A percentile compares a stretch with the other conserved stretches of the same genome.
phyloP scores from a whole-genome alignment of 2,888 invertebrate species.

The Macrophya annulata region DNA sequence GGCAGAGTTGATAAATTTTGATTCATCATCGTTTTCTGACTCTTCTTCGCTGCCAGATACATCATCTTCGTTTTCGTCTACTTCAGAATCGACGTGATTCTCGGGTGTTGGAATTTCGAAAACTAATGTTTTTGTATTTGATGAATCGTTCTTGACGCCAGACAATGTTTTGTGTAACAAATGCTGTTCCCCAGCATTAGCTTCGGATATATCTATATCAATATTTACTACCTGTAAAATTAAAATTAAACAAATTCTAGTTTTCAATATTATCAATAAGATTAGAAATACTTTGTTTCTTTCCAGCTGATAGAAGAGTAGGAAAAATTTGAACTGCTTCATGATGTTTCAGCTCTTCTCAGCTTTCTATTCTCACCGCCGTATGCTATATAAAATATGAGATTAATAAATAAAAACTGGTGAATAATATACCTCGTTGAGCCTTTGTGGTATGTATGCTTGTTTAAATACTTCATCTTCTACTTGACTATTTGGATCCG shows the following conservation, averaged over 20 bases:
- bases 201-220: conserved; percentile 92
- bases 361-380: too few relatives aligned
- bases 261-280: background rate
- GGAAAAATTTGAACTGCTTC: background rate
- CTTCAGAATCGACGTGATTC: conserved; percentile 79
- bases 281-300: background rate
- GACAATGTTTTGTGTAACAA: conserved; percentile 93
- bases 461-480: conserved; percentile 97
- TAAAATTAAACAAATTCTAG: background rate
- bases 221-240: conserved; percentile 87
- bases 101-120: conserved; percentile 80
- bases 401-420: conserved; percentile 27
- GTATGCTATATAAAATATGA: conserved; percentile 1
- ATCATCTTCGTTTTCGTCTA: conserved; percentile 61
- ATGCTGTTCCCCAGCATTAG: conserved; percentile 88
- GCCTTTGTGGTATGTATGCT: conserved; percentile 95
- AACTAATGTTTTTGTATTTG: conserved; percentile 83
- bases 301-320: conserved; percentile 16
- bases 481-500: conserved; percentile 88
- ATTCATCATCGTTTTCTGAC: conserved; percentile 75
- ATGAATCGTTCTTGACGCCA: conserved; percentile 90
- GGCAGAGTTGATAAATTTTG: conserved; percentile 84
- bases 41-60: conserved; percentile 72
- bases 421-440: conserved; percentile 87
- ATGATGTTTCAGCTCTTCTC: too few relatives aligned